These are phyloP conservation scores for Dasyornis broadbenti DNA, from an alignment of 2,113 vertebrate species.

Conservation along the genomic window DNA sequence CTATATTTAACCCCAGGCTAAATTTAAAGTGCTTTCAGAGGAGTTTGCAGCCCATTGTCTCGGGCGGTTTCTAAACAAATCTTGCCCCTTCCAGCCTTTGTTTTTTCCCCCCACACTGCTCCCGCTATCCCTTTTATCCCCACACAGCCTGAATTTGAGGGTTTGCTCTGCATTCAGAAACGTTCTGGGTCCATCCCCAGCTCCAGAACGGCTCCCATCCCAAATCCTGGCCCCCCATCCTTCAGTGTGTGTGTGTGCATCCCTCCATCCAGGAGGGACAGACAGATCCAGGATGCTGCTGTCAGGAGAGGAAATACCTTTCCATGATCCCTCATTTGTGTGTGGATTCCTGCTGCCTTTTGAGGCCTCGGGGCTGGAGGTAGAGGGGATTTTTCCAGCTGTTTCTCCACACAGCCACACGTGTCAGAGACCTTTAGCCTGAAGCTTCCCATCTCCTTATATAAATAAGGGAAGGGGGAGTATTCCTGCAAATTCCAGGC, in stretches of 20 bases:
- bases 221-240: background rate
- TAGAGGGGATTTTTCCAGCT: background rate
- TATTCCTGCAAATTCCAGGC: background rate
- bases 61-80: background rate
- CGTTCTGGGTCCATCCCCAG: rapidly evolving
- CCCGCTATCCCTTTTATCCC: background rate
- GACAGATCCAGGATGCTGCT: background rate
- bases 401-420: background rate
- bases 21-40: background rate
- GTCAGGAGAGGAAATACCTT: background rate
- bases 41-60: background rate
- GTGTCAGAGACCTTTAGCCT: background rate
- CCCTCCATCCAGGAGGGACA: background rate
- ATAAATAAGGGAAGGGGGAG: background rate
- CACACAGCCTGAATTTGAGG: background rate
- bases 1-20: slow-evolving; percentile 21
- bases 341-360: background rate
- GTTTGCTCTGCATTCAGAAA: background rate
- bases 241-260: background rate
- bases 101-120: background rate
- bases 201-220: background rate
- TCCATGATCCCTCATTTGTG: background rate
- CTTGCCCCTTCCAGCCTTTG: background rate
- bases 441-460: background rate
- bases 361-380: background rate